phyloP scores from a whole-genome alignment of 2,113 vertebrate genomes.

The Rhinolophus ferrumequinum region DNA sequence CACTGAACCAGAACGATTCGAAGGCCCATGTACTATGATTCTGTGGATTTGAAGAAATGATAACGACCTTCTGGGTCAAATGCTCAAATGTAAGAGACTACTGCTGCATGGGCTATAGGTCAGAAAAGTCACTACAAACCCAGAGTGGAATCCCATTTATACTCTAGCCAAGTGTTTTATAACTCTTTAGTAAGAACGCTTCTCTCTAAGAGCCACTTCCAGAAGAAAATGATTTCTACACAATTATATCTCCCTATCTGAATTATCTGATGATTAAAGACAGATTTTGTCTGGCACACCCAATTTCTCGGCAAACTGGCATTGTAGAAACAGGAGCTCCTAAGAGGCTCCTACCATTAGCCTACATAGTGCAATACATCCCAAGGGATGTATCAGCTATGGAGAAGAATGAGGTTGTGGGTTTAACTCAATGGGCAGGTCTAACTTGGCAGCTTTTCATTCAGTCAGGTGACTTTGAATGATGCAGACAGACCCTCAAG shows the following conservation, averaged over 20 bases:
- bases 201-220: neutral
- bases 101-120: neutral
- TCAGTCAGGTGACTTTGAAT: slow-evolving; percentile 15
- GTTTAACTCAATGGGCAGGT: slow-evolving; percentile 14
- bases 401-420: neutral
- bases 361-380: neutral
- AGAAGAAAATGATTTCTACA: slow-evolving; percentile 6
- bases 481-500: slow-evolving; percentile 34
- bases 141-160: neutral
- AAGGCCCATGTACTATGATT: neutral
- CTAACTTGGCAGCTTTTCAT: slow-evolving; percentile 49
- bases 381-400: neutral
- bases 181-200: neutral
- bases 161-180: neutral
- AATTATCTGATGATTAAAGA: slow-evolving; percentile 23
- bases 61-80: neutral
- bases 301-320: neutral
- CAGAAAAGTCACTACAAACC: slow-evolving; percentile 15
- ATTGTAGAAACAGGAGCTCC: neutral
- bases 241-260: neutral
- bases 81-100: slow-evolving; percentile 25
- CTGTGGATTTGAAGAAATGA: neutral
- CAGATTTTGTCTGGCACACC: neutral
- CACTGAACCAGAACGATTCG: neutral
- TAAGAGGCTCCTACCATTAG: too few species aligned